Evolutionary conservation across 2,113 vertebrate species (phyloP).

Genomic region (Excalfactoria chinensis): DNA sequence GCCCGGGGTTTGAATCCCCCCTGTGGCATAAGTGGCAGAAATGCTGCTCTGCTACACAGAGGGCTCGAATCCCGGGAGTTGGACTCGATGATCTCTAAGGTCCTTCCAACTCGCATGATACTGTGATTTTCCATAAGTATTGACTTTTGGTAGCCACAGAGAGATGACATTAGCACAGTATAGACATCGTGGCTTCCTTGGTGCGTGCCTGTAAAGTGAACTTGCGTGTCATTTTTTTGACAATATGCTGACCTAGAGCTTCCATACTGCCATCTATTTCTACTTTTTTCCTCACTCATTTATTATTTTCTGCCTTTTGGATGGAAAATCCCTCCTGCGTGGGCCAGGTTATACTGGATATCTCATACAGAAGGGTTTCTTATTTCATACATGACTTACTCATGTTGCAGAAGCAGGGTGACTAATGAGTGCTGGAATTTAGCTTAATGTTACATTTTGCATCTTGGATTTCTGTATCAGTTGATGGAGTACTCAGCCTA

Average conservation of each 20-base stretch:
- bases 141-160: neutral
- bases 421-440: slow-evolving; percentile 55
- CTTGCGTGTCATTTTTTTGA: neutral
- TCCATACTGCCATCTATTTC: neutral
- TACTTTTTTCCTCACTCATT: neutral
- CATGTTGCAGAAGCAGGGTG: slow-evolving; percentile 41
- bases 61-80: too few species aligned
- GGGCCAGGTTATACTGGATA: slow-evolving; percentile 32
- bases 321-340: slow-evolving; percentile 8
- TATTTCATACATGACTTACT: slow-evolving; percentile 30
- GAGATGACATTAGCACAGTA: neutral
- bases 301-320: slow-evolving; percentile 7
- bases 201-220: neutral
- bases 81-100: too few species aligned
- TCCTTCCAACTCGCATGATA: too few species aligned
- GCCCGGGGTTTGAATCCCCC: too few species aligned
- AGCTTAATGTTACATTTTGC: slow-evolving; percentile 3
- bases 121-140: neutral
- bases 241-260: neutral
- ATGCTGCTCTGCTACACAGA: too few species aligned
- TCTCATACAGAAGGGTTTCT: slow-evolving; percentile 37
- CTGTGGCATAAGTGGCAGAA: too few species aligned
- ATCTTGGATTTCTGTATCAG: slow-evolving; percentile 18
- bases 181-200: neutral
- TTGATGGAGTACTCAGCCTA: slow-evolving; percentile 11